A percentile compares a stretch with the other conserved stretches of the same genome.
These are phyloP conservation scores for Acrossocheilus fasciatus DNA, from an alignment of 2,797 vertebrate species.

Conservation along the genomic window DNA sequence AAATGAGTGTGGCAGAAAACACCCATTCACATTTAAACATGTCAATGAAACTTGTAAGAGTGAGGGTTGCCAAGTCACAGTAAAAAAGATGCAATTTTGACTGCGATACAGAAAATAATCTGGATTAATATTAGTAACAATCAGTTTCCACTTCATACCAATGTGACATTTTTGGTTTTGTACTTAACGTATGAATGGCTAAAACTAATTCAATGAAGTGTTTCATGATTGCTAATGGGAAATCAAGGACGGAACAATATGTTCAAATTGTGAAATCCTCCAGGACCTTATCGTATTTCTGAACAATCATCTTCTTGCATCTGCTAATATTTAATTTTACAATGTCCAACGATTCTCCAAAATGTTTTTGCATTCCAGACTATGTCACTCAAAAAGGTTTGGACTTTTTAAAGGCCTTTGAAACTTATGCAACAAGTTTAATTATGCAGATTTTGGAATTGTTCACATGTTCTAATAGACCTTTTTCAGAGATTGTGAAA, in stretches of 20 bases:
- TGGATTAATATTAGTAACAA: too few species aligned
- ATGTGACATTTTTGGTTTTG: neutral
- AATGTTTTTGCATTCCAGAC: neutral
- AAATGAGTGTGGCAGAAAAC: neutral
- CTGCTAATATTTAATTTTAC: neutral
- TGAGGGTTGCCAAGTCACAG: neutral
- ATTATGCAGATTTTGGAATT: too few species aligned
- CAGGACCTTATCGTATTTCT: neutral
- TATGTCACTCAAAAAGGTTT: neutral
- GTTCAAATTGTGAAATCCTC: neutral
- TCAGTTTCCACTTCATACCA: neutral
- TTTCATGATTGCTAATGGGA: neutral
- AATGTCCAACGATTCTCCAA: neutral
- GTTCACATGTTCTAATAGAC: too few species aligned
- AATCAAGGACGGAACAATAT: neutral
- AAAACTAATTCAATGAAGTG: neutral
- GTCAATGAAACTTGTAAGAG: neutral
- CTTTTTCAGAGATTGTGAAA: too few species aligned
- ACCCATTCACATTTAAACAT: neutral
- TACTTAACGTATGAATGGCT: too few species aligned
- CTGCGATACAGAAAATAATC: neutral
- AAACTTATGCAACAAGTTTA: neutral
- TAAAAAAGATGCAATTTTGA: neutral
- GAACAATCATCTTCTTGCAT: neutral
- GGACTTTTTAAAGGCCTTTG: neutral